Evolutionary conservation across 2,113 vertebrate genomes (phyloP).

Genomic region (Illadopsis cleaveri): DNA sequence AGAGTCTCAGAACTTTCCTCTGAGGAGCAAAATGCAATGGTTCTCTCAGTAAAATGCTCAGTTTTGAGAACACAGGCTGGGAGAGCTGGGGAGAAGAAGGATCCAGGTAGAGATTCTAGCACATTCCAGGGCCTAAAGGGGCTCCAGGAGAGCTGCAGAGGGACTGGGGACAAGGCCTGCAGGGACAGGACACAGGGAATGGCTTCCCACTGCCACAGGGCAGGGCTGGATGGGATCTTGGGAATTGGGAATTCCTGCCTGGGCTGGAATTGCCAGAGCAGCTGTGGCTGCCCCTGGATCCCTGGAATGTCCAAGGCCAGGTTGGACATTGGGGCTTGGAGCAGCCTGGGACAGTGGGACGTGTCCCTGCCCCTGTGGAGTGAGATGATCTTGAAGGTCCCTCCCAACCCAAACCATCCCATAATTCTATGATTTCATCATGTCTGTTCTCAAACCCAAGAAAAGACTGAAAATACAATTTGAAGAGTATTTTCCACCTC

Average conservation of each 20-base stretch:
- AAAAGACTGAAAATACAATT: no score
- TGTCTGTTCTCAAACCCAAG: no score
- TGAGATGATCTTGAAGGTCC: no score
- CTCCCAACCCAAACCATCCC: no score
- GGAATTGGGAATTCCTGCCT: not conserved
- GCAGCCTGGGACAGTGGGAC: accelerated
- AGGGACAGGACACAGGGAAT: not conserved
- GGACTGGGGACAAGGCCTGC: not conserved
- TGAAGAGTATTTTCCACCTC: no score
- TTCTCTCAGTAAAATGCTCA: not conserved
- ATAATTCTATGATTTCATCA: no score
- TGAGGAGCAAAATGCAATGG: not conserved
- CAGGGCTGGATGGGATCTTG: accelerated
- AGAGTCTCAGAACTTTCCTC: not conserved
- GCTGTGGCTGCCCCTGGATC: not conserved
- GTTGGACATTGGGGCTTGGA: not conserved
- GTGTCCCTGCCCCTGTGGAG: no score
- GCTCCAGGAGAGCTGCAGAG: not conserved
- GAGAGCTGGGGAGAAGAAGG: not conserved
- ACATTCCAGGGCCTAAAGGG: accelerated
- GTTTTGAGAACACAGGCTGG: not conserved
- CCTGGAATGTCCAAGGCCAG: not conserved
- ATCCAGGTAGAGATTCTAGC: not conserved
- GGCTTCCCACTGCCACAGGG: not conserved
- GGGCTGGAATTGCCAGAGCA: not conserved